Conservation (phyloP, 2,797 vertebrate species). For the Myioborus miniatus region DNA sequence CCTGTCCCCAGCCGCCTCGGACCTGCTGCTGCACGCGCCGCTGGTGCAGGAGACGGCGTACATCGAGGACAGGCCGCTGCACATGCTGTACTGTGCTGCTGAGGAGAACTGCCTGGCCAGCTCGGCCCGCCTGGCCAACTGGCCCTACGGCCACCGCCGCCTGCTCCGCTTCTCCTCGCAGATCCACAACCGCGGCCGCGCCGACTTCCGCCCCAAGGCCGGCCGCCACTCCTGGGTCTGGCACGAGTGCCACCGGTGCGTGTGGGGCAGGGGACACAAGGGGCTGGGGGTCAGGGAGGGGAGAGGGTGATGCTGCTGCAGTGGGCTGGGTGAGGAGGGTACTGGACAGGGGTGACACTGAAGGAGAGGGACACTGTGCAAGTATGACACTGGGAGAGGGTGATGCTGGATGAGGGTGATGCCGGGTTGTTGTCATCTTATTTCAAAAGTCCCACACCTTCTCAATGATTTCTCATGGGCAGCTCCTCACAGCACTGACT, state of each 20-base stretch:
- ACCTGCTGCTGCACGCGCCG: conserved; percentile 88
- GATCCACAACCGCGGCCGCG: conserved; percentile 94
- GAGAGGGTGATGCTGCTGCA: neutral
- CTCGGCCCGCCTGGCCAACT: conserved; percentile 89
- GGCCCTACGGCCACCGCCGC: conserved; percentile 96
- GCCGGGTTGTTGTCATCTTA: accelerated
- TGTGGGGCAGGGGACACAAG: neutral
- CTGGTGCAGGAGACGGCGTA: conserved; percentile 95
- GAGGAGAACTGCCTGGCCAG: conserved; percentile 95
- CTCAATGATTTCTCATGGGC: too few species aligned
- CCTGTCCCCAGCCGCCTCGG: conserved; percentile 86
- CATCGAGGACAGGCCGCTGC: conserved; percentile 95
- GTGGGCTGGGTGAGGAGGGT: neutral
- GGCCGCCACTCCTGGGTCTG: conserved; percentile 98
- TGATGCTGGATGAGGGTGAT: accelerated
- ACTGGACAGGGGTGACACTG: neutral
- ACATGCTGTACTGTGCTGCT: conserved; percentile 96
- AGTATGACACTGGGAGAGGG: neutral
- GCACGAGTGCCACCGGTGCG: conserved; percentile 96
- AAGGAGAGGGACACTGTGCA: neutral
- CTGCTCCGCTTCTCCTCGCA: conserved; percentile 98
- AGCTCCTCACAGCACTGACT: too few species aligned
- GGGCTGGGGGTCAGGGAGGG: too few species aligned
- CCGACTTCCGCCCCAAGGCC: conserved; percentile 95
- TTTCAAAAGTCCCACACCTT: too few species aligned